Evolutionary conservation across 2,797 vertebrate genomes (phyloP), one percentile per base, ranked within the genome.

Genomic region (Helostoma temminkii): DNA sequence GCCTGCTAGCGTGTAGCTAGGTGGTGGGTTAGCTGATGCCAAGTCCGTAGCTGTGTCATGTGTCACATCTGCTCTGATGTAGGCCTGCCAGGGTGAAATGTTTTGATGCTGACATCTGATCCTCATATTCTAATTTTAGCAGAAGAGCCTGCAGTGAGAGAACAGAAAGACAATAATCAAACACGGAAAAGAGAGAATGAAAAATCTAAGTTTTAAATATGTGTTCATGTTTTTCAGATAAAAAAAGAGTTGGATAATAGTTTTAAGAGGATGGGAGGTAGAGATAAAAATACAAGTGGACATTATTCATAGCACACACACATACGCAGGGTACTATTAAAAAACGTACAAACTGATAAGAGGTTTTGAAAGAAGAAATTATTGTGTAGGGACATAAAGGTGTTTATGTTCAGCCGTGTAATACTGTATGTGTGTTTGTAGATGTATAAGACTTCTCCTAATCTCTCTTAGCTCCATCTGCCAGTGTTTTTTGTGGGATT

Each of bases 391-490:
- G 16, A 42, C 54, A 53, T 48, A 18, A 25, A 58, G 69, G 63
- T 84, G 71, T 77, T 63, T 65, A 25, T 34, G n/a, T 50, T 50
- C 18, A 74, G 67, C 39, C 2, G 11, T 58, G 30, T 30, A 42
- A 36, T 22, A 24, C 8, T 39, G 45, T 52, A 53, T 62, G 74
- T 48, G 50, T 62, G 43, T 63, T 69, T 84, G 57, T 86, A 91
- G 87, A 89, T 90, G 85, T 93, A 80, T 58, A 70, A 73, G 71
- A 60, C 49, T 84, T 58, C 52, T 76, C 57, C 70, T 86, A 80
- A 92, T 90, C 87, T 80, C 73, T 75, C 19, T 57, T 41, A 47
- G 54, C 47, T 6, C 85, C 91, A 91, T 93, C 89, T 91, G 92
- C 74, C 83, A 66, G 67, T 90, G 82, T 92, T 92, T 92, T 89